Percentiles rank a stretch among this genome's conserved stretches.
phyloP scores from a whole-genome alignment of 2,113 vertebrate genomes.

The Poeciliopsis occidentalis region DNA sequence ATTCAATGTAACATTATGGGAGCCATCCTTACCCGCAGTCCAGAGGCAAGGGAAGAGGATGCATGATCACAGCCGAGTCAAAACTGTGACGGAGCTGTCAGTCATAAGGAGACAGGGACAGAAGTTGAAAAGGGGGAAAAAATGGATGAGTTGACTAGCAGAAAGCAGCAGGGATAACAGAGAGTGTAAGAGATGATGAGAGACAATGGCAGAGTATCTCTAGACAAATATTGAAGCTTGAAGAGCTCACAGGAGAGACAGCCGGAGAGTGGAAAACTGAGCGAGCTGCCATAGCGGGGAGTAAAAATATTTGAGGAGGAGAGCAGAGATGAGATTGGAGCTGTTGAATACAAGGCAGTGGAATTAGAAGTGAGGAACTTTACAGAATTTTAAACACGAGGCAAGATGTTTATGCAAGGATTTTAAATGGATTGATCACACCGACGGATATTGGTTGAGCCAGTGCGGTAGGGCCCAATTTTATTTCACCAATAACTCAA shows the following conservation, averaged over 20 bases:
- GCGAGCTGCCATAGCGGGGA: slow-evolving; percentile 22
- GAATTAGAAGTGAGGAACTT: slow-evolving; percentile 40
- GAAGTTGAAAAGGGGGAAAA: background rate
- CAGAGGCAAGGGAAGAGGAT: slow-evolving; percentile 15
- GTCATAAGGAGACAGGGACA: slow-evolving; percentile 6
- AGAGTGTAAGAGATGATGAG: slow-evolving; percentile 33
- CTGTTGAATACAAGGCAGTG: slow-evolving; percentile 21
- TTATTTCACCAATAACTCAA: background rate
- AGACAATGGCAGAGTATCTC: slow-evolving; percentile 51
- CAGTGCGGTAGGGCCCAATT: background rate
- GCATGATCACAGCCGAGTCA: slow-evolving; percentile 16
- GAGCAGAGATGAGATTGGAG: slow-evolving; percentile 54
- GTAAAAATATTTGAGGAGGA: slow-evolving; percentile 52
- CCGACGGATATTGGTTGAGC: background rate
- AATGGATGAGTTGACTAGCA: background rate
- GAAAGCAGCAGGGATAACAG: slow-evolving; percentile 17
- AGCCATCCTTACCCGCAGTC: background rate
- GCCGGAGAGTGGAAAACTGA: slow-evolving; percentile 31
- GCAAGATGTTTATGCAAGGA: slow-evolving; percentile 17
- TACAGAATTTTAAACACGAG: slow-evolving; percentile 49
- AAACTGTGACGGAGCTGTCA: slow-evolving; percentile 17
- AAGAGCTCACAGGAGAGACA: slow-evolving; percentile 54
- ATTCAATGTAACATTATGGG: slow-evolving; percentile 23
- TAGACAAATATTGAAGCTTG: slow-evolving; percentile 62
- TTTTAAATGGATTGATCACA: slow-evolving; percentile 1